phyloP scores from a whole-genome alignment of 2,888 invertebrate species.

The Beris morrisii region DNA sequence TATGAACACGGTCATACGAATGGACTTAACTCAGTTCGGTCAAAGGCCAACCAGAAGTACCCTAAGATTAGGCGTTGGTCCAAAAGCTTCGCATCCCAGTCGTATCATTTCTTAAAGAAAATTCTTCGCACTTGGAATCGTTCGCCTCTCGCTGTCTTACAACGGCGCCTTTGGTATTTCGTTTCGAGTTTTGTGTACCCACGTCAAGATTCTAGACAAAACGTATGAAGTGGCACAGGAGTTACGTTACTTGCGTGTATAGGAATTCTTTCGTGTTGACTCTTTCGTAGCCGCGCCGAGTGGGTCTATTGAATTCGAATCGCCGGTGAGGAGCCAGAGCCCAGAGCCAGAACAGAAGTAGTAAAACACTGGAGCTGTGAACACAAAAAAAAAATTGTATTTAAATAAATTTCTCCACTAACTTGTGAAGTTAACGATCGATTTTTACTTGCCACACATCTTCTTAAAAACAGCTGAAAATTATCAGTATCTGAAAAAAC shows the following conservation, averaged over 20 bases:
- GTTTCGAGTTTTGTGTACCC: background rate
- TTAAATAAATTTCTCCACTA: background rate
- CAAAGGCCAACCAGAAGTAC: no score
- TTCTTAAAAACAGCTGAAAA: slow-evolving; percentile 20
- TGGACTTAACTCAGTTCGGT: no score
- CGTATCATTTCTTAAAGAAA: no score
- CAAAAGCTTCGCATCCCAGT: no score
- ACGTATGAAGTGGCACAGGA: no score
- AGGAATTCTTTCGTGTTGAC: slow-evolving; percentile 18
- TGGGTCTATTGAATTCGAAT: slow-evolving; percentile 17
- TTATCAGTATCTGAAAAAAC: slow-evolving; percentile 16
- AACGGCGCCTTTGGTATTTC: slow-evolving; percentile 21
- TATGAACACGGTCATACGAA: no score
- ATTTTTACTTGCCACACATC: slow-evolving; percentile 25
- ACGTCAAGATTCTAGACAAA: no score
- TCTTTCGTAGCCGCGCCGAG: slow-evolving; percentile 12
- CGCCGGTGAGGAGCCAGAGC: slow-evolving; percentile 9
- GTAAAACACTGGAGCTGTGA: slow-evolving; percentile 37
- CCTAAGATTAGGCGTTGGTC: no score
- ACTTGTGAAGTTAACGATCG: slow-evolving; percentile 12
- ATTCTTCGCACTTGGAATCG: background rate
- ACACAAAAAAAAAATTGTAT: slow-evolving; percentile 6
- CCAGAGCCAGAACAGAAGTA: slow-evolving; percentile 17
- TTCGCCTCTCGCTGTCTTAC: background rate
- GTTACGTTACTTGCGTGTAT: no score